These are phyloP conservation scores for Masticophis lateralis DNA, from an alignment of 2,797 vertebrate genomes.

Conservation along the genomic window DNA sequence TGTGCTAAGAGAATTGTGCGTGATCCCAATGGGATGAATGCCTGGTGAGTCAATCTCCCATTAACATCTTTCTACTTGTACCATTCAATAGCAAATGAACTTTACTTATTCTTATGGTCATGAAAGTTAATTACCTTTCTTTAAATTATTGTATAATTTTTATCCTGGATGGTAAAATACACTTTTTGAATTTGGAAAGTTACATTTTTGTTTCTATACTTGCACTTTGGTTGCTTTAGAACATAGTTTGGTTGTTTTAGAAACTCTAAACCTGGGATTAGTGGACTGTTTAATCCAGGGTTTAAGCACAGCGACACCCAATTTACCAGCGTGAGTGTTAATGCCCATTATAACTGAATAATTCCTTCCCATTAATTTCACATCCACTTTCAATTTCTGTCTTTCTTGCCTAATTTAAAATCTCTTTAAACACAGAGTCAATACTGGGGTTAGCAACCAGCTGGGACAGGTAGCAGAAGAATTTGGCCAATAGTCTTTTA, in stretches of 20 bases:
- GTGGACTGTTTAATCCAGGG: neutral
- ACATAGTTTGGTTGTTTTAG: no score
- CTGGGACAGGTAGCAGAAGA: neutral
- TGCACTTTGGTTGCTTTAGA: neutral
- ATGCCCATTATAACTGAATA: neutral
- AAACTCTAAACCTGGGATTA: neutral
- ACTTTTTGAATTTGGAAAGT: neutral
- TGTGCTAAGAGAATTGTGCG: conserved; percentile 57
- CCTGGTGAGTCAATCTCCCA: conserved; percentile 46
- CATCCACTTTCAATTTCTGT: neutral
- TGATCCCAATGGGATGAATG: conserved; percentile 38
- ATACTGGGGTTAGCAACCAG: neutral
- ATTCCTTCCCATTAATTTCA: no score
- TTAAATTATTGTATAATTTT: neutral
- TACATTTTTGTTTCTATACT: neutral
- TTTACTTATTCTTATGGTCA: neutral
- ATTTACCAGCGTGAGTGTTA: neutral
- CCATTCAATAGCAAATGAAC: neutral
- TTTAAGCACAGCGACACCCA: neutral
- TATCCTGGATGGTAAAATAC: neutral
- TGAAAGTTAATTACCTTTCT: neutral
- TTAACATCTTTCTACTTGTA: neutral
- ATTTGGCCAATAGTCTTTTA: neutral
- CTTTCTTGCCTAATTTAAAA: neutral
- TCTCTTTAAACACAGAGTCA: neutral